Base-by-base conservation (phyloP, 2,797 vertebrate genomes). In the Arctocebus calabarensis region DNA sequence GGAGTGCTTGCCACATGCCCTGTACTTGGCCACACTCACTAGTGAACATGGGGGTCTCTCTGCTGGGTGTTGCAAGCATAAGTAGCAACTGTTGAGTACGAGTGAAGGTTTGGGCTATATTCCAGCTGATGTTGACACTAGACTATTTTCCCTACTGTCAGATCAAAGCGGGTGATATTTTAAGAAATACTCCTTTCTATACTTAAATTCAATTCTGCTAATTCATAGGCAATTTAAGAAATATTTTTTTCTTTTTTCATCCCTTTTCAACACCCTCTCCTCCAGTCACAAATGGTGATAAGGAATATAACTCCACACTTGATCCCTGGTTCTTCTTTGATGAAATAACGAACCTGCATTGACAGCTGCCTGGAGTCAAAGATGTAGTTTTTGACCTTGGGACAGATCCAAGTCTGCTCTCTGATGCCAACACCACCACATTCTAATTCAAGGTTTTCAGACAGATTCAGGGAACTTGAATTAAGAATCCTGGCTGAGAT, bases 131-230 rank as follows among this genome's bases (percentile, higher is more conserved):
- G 57, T 75, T 84, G 88, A 83, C 73, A 78, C 34, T 78, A 85
- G 70, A 81, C 7, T 59, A 11, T 78, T 91, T 92, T 70, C 40
- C 68, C 7, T 29, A 82, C 52, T 81, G 48, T 78, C 43, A 90
- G 40, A 45, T 22, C 2, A 7, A 57, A 40, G 45, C 14, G 37
- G 45, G 48, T 10, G 94, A 34, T 90, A 70, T 23, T 32, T 57
- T 84, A 95, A 94, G 37, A 32, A 90, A 93, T 85, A 13, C 19
- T 68, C 91, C 66, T 89, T 96, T 94, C 77, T 83, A 14, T 52
- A 91, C 4, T 43, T 89, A 95, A 91, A 94, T 61, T 90, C 17
- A 93, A 17, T 88, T 86, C 17, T 91, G 40, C 43, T 23, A 48
- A 90, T 64, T 95, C n/a, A 59, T 27, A 90, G 77, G 29, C 83